phyloP scores from a whole-genome alignment of 2,888 invertebrate species.

The Drosophila niveifrons region DNA sequence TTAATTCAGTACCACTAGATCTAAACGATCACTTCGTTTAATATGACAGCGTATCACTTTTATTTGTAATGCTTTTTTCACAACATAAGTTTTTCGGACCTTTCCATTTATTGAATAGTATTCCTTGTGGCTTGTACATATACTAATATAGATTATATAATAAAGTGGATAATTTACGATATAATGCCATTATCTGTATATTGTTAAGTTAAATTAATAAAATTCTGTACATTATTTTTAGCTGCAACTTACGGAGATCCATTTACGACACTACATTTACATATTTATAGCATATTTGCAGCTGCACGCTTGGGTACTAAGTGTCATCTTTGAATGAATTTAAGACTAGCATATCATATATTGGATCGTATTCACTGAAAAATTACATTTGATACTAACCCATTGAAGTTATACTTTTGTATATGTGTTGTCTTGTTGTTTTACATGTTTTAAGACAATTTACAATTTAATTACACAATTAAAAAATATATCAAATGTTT shows the following conservation, averaged over 20 bases:
- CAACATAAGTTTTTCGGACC: constrained; percentile 4
- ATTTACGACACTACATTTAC: no score
- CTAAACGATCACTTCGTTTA: background rate
- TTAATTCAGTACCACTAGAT: background rate
- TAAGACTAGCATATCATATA: no score
- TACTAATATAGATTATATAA: constrained; percentile 7
- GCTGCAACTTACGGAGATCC: no score
- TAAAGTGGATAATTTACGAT: constrained; percentile 29
- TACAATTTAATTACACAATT: background rate
- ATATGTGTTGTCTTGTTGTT: no score
- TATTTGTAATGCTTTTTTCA: background rate
- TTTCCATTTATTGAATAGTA: constrained; percentile 14
- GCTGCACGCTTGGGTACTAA: no score
- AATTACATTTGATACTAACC: no score
- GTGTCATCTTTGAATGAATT: no score
- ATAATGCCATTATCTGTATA: constrained; percentile 46
- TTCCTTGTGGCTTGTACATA: constrained; percentile 24
- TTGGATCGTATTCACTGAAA: no score
- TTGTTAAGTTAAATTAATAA: constrained; percentile 25
- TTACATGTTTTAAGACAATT: no score
- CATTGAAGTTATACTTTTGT: no score
- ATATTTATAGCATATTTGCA: no score
- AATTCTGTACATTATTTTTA: constrained; percentile 13
- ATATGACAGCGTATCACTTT: background rate
- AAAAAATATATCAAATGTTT: background rate